Base-by-base conservation (phyloP, 2,797 vertebrate genomes). In the Molossus molossus region DNA sequence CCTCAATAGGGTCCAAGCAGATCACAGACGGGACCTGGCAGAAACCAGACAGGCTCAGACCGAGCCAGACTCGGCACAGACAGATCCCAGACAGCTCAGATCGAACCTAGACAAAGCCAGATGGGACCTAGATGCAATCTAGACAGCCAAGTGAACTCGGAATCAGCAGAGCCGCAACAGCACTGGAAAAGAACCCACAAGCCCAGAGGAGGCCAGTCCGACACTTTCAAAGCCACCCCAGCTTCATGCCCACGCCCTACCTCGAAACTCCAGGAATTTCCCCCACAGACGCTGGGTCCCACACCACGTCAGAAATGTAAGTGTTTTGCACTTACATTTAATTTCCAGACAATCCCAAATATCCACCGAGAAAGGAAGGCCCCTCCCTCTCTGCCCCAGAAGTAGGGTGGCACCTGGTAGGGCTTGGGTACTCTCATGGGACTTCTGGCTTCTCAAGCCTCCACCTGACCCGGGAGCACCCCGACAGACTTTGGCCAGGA, bases 31-130 rank as follows among this genome's bases (percentile, higher is more conserved):
- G 84, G 15, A 13, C 83, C 90, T 58, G 6, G 25, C n/a, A 20
- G 75, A 84, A 90, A 70, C 58, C 95, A 94, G 94, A 72, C 83
- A 92, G 93, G 37, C 67, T 60, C 48, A 50, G 55, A 83, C 17
- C 3, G 18, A 87, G 62, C 73, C 20, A 77, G 77, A 57, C 86
- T 53, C 29, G 1, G 50, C 5, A 53, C 62, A 75, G 77, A 82
- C 58, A 48, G 29, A 85, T 75, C n/a, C 40, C 82, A 96, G 95
- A 77, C 87, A 77, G 87, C 92, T 87, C 69, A 12, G 94, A 96
- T 40, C 23, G 70, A 97, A 89, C 87, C 91, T 9, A 91, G 90
- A 94, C 95, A 90, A 27, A 50, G 84, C 96, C 94, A 96, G 89
- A 95, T 93, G 93, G 95, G 91, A 70, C 85, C 70, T 21, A 73